Percentiles rank a stretch among this genome's conserved stretches.
phyloP scores from a whole-genome alignment of 2,113 vertebrate species.

The Climacteris rufus region DNA sequence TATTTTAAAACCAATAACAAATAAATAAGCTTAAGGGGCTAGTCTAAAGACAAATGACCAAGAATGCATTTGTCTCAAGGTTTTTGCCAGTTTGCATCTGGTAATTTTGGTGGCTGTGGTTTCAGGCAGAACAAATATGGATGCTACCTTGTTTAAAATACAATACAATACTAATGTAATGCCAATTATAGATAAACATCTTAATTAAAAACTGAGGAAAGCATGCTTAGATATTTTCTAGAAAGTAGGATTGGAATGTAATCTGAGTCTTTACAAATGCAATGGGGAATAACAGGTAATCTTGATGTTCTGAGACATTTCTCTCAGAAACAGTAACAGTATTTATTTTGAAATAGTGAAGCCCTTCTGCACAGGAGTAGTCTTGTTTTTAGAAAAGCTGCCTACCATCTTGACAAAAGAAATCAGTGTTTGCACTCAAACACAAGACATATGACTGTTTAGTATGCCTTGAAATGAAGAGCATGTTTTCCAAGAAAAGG shows the following conservation, averaged over 20 bases:
- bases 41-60: neutral
- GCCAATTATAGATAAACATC: slow-evolving; percentile 51
- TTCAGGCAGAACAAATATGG: neutral
- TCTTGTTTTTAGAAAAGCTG: neutral
- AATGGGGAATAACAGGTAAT: neutral
- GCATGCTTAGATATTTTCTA: slow-evolving; percentile 19
- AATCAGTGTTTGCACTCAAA: neutral
- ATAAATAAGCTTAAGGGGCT: neutral
- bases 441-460: neutral
- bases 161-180: neutral
- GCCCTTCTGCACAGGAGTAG: neutral
- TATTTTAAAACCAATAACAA: neutral
- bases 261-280: slow-evolving; percentile 4
- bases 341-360: neutral
- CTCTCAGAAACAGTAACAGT: neutral
- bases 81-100: neutral
- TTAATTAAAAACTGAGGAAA: slow-evolving; percentile 62
- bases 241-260: slow-evolving; percentile 26
- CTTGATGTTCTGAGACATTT: slow-evolving; percentile 1
- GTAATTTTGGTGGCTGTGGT: neutral
- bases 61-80: neutral
- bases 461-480: neutral
- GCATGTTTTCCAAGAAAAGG: neutral
- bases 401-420: slow-evolving; percentile 15
- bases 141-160: neutral